Conservation (phyloP, 2,113 vertebrate species). For the Mus spicilegus region DNA sequence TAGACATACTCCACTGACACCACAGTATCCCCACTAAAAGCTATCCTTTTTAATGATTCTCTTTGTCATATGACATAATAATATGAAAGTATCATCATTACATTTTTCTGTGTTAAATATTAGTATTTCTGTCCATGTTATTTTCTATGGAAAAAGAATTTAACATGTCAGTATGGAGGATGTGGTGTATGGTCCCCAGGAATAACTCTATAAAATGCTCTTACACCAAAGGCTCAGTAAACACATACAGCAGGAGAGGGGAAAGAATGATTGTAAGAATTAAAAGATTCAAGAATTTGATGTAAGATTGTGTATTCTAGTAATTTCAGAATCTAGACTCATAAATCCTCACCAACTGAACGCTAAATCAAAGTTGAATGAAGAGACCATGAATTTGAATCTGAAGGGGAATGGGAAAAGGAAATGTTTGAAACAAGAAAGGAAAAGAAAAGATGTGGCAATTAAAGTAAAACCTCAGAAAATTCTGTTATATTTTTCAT, state of each 20-base stretch:
- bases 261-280: background rate
- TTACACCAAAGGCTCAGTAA: background rate
- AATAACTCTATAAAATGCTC: too few relatives aligned
- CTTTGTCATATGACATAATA: background rate
- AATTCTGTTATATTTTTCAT: too few relatives aligned
- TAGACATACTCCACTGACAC: background rate
- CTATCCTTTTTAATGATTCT: background rate
- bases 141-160: background rate
- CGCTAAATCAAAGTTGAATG: too few relatives aligned
- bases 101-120: background rate
- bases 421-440: too few relatives aligned
- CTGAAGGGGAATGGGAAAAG: too few relatives aligned
- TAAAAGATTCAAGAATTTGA: background rate
- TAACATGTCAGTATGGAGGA: too few relatives aligned
- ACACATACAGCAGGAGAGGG: background rate
- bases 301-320: background rate
- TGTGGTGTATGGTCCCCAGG: too few relatives aligned
- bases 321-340: too few relatives aligned
- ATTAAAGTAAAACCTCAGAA: too few relatives aligned
- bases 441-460: too few relatives aligned
- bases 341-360: too few relatives aligned
- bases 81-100: background rate
- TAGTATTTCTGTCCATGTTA: background rate
- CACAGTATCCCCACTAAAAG: background rate
- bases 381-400: too few relatives aligned